Base-by-base conservation (phyloP, 2,888 invertebrate genomes). In the Macrosoma leucophasiata region DNA sequence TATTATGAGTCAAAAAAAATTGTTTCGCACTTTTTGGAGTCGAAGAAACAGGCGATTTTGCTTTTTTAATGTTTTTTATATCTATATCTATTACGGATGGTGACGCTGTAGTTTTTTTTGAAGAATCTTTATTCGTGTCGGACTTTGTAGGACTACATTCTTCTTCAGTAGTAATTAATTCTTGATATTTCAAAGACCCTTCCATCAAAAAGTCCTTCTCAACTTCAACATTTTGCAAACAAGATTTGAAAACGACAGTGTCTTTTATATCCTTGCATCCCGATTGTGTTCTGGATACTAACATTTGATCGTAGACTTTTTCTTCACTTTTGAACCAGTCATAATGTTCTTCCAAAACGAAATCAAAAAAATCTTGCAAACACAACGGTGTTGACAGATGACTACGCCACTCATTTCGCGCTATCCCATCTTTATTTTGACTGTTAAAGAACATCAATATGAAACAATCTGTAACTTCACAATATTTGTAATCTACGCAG, bases 321-420 rank as follows among this genome's bases (percentile, higher is more conserved):
- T 81, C 81, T 51, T 77, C 70, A 3, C 64, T 59, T 53, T 73
- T 58, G 28, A 87, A 69, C 86, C 87, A 86, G 5, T 74, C 73
- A 45, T 65, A 71, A 39, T 84, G 67, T 48, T 87, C 86, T 37
- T 78, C 73, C 27, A 78, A 55, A 13, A 85, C 71, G 53, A 78
- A 86, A 44, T 86, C 79, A 54, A 79, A 84, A 57, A 87, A 87
- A 48, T 87, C 87, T 59, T 84, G 77, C 23, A 87, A 59, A 42
- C 85, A 82, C 13, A 87, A 52, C 3, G 86, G 79, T 21, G 86
- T 87, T 3, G 72, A 54, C 38, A 86, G 58, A 52, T 82, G 77
- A 51, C 68, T 60, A 5, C 78, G 70, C 84, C 84, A 84, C 48
- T 81, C 79, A 21, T 77, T 67, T 13, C 70, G 62, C 2, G 72